Conservation (phyloP, 1,140 invertebrate species). For the Rhyacophila brunnea region DNA sequence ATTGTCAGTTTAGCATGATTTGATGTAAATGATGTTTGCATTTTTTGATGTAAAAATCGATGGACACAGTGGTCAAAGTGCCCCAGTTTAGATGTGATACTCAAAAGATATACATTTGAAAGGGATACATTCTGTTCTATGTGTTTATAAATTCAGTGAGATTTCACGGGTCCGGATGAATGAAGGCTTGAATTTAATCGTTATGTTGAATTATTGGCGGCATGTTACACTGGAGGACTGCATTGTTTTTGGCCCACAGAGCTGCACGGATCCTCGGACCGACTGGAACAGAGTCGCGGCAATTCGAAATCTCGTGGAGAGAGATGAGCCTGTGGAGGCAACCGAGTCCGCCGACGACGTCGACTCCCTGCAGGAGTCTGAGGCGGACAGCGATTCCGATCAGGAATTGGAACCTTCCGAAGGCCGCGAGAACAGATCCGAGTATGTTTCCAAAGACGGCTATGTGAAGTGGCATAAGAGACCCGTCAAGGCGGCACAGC, state of each 20-base stretch:
- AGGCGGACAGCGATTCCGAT: conserved; percentile 48
- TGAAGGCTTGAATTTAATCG: background rate
- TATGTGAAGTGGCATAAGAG: conserved; percentile 28
- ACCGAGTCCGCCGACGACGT: conserved; percentile 46
- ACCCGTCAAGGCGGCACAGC: background rate
- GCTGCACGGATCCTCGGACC: conserved; percentile 50
- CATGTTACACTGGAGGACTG: conserved; percentile 31
- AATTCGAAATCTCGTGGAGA: conserved; percentile 51
- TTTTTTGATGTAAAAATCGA: too few species aligned
- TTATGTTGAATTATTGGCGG: conserved; percentile 3
- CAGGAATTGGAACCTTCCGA: conserved; percentile 40
- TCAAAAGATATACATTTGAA: too few species aligned
- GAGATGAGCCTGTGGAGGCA: conserved; percentile 48
- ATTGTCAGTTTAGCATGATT: too few species aligned
- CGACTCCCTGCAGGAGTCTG: conserved; percentile 45
- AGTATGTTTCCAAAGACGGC: conserved; percentile 43
- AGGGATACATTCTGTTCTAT: too few species aligned
- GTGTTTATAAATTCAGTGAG: too few species aligned
- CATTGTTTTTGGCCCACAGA: conserved; percentile 49
- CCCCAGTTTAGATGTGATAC: too few species aligned
- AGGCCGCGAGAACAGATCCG: conserved; percentile 38
- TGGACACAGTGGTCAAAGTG: too few species aligned
- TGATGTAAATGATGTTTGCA: too few species aligned
- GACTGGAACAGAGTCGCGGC: conserved; percentile 53
- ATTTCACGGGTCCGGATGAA: background rate